These are phyloP conservation scores for Bursaphelenchus okinawaensis DNA, from an alignment of 2,888 invertebrate species.

Conservation along the genomic window DNA sequence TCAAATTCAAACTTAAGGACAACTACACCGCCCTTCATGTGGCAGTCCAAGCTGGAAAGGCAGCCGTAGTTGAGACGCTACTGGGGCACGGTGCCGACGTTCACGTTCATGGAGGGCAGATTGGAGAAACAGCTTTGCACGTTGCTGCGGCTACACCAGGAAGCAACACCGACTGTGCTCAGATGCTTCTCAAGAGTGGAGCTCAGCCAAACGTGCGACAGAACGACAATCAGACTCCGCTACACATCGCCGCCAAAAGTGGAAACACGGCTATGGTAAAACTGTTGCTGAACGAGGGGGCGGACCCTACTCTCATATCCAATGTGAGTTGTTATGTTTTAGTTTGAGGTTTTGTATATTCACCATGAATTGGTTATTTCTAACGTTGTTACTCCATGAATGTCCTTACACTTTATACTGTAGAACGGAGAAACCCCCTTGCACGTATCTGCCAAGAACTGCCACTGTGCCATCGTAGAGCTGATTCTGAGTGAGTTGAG, in stretches of 20 bases:
- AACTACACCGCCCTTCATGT: constrained; percentile 96
- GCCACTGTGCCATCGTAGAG: constrained; percentile 74
- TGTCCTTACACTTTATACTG: constrained; percentile 28
- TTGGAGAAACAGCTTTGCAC: constrained; percentile 89
- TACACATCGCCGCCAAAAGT: constrained; percentile 87
- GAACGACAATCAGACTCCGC: constrained; percentile 88
- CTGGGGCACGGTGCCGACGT: constrained; percentile 95
- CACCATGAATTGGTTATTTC: no score
- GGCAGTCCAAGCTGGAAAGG: constrained; percentile 69
- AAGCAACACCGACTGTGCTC: constrained; percentile 78
- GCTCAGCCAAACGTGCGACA: constrained; percentile 91
- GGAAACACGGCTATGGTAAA: constrained; percentile 79
- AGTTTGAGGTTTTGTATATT: no score
- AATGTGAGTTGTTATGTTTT: constrained; percentile 72
- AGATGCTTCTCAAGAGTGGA: constrained; percentile 94
- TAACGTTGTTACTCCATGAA: background rate
- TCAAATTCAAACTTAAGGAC: constrained; percentile 66
- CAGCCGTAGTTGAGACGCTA: constrained; percentile 61
- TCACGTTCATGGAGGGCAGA: constrained; percentile 72
- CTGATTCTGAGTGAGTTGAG: constrained; percentile 75
- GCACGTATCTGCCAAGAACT: constrained; percentile 78
- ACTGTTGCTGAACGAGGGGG: constrained; percentile 83
- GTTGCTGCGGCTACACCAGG: constrained; percentile 67
- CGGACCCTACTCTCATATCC: constrained; percentile 75
- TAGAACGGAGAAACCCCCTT: constrained; percentile 80